Evolutionary conservation across 2,888 invertebrate species (phyloP).

Genomic region (Junonia oenone): DNA sequence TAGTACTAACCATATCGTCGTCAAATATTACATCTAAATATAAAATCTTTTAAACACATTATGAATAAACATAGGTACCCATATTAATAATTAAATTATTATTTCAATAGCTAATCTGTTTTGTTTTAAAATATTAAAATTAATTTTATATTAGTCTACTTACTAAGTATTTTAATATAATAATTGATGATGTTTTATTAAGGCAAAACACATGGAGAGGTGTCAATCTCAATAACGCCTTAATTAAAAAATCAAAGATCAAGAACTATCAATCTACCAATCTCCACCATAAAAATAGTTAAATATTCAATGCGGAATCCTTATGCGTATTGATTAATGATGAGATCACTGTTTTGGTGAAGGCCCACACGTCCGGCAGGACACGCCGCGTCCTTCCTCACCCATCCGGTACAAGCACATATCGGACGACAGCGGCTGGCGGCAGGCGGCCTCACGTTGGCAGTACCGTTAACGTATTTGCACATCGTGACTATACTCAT

Average conservation of each 20-base stretch:
- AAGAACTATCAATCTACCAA: neutral
- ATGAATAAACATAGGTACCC: too few relatives aligned
- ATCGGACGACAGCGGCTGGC: slow-evolving; percentile 31
- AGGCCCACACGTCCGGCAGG: slow-evolving; percentile 46
- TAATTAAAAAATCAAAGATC: neutral
- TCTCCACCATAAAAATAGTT: slow-evolving; percentile 6
- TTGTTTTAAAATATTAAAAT: too few relatives aligned
- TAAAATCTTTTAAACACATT: too few relatives aligned
- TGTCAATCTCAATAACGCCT: neutral
- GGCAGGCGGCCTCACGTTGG: slow-evolving; percentile 30
- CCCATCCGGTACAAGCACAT: slow-evolving; percentile 39
- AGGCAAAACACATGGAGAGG: neutral
- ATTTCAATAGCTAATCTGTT: too few relatives aligned
- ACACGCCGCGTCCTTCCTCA: slow-evolving; percentile 45
- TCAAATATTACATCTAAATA: too few relatives aligned
- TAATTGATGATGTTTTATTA: too few relatives aligned
- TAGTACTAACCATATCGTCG: too few relatives aligned
- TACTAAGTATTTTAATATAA: too few relatives aligned
- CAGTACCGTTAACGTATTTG: slow-evolving; percentile 57
- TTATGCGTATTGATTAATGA: slow-evolving; percentile 33
- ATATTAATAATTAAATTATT: too few relatives aligned
- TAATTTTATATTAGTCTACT: too few relatives aligned
- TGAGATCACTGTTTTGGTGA: slow-evolving; percentile 55
- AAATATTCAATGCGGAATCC: slow-evolving; percentile 31
- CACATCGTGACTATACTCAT: slow-evolving; percentile 43